Base-by-base conservation (phyloP, 2,888 invertebrate genomes). In the Carpatolechia fugitivella region DNA sequence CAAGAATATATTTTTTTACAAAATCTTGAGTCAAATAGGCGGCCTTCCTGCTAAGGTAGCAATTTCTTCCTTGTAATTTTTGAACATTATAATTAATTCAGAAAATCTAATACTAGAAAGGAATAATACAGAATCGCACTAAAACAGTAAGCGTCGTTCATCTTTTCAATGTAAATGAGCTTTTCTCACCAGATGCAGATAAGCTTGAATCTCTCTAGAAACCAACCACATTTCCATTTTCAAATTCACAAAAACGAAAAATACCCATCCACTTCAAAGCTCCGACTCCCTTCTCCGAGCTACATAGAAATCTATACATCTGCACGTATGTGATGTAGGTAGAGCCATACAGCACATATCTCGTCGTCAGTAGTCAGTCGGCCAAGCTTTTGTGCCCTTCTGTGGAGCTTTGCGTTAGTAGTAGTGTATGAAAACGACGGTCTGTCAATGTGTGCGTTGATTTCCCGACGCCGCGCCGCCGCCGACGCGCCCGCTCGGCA, bases 301-400 rank as follows among this genome's bases (percentile, higher is more conserved):
- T 41, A 41, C 40, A 41, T 41, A 41, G 40, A 6, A 33, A 11
- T 33, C 24, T 44, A 44, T 44, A 44, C 13, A 44, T 29, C 44
- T 44, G n/a, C 20, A 29, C 13, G 20, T 44, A 20, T 44, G n/a
- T 20, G 48, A 56, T 44, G 13, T 44, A 44, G 44, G 44, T 44
- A 44, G 44, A 44, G 29, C 44, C 31, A 62, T 65, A 69, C 60
- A 66, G 61, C 72, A 72, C 73, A 78, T 75, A 72, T 75, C 79
- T 77, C 66, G 64, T 59, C 67, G 70, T 70, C 78, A 76, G 83
- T 86, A 85, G 86, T 86, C 86, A 82, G 82, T 84, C 79, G 82
- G 83, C 78, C 82, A 79, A 80, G 82, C 82, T 80, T 83, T 83
- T 82, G 81, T 79, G 78, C 78, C 76, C 76, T 77, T 76, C 73